Conservation (phyloP, 2,113 vertebrate genomes). For the Mus musculus region DNA sequence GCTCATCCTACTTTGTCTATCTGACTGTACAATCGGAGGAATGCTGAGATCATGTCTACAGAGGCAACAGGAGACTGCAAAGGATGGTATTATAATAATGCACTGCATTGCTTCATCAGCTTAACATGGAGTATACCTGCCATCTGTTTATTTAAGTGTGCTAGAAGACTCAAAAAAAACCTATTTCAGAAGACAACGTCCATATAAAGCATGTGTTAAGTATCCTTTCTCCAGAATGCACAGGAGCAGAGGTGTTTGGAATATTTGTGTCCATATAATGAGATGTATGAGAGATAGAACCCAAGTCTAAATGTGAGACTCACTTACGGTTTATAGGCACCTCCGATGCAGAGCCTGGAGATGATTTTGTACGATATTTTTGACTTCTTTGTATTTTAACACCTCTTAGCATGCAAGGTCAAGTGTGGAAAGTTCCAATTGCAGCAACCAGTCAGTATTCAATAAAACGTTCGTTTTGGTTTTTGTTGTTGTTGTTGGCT, state of each 20-base stretch:
- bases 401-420: background rate
- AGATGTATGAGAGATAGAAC: background rate
- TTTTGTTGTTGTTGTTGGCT: background rate
- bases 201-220: background rate
- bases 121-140: constrained; percentile 22
- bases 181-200: background rate
- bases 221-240: background rate
- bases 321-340: background rate
- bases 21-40: constrained; percentile 62
- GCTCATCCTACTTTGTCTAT: constrained; percentile 44
- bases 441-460: background rate
- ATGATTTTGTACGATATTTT: background rate
- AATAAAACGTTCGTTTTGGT: background rate
- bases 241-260: background rate
- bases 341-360: background rate
- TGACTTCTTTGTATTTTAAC: background rate
- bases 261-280: background rate
- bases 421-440: background rate
- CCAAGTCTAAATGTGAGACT: background rate
- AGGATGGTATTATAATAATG: constrained; percentile 32
- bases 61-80: background rate
- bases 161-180: constrained; percentile 16
- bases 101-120: constrained; percentile 52
- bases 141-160: constrained; percentile 50
- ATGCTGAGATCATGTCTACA: constrained; percentile 73